Evolutionary conservation across 2,113 vertebrate species (phyloP), one percentile per base, ranked within the genome.

Genomic region (Zapornia atra): DNA sequence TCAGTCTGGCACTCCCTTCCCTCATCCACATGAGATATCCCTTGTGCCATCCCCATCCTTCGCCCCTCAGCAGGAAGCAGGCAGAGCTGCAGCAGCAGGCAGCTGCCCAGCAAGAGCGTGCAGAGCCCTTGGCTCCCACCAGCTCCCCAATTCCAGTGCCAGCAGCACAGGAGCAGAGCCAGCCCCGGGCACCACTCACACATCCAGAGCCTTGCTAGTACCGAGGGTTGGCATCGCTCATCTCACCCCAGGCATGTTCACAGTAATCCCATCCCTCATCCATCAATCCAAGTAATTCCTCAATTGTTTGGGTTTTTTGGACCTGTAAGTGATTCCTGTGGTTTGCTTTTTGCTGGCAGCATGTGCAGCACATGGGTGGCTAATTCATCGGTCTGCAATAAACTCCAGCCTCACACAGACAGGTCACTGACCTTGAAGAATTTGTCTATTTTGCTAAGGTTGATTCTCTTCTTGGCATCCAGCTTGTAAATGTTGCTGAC

Each of bases 401-500:
- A 75, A 53, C 44, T 63, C 15, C 82, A 92, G 46, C 54, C 51
- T 79, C 86, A 86, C 34, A 33, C 71, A 70, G 54, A 46, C 48
- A 56, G 71, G 46, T 59, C 50, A 92, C 97, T 97, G 97, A 99
- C 99, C 98, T 99, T 99, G 95, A 99, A 99, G 96, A 99, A 99
- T 95, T 99, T 99, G 98, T 99, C 99, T 53, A 99, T 99, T 98
- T 99, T 99, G 98, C 99, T 99, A 77, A 99, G 98, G 98, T 99
- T 99, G 98, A 99, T 99, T 97, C 99, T 99, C 97, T 99, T 99
- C 98, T 99, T 99, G 97, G 99, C 99, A 22, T 99, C 99, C 91
- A 99, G 94, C 95, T 99, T 99, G 97, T 99, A 99, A 97, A 99
- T 99, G 97, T 99, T 99, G 96, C 99, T 99, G 96, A 99, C 99